phyloP scores from a whole-genome alignment of 2,797 vertebrate genomes.

The Darevskia nairensis region DNA sequence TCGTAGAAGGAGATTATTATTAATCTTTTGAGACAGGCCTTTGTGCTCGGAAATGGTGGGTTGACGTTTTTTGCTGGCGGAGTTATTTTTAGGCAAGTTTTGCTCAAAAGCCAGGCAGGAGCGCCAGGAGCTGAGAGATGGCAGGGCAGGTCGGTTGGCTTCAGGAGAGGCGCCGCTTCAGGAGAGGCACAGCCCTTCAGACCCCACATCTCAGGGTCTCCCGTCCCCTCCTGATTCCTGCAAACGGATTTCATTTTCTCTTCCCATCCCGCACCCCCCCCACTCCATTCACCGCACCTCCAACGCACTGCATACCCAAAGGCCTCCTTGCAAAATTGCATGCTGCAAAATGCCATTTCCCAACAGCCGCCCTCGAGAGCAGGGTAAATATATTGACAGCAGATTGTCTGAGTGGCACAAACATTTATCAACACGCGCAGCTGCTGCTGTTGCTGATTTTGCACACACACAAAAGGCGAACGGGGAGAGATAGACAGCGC shows the following conservation, averaged over 20 bases:
- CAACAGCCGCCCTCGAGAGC: neutral
- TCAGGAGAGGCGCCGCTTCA: neutral
- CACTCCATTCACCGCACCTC: neutral
- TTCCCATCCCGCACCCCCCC: neutral
- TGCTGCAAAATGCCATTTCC: constrained; percentile 27
- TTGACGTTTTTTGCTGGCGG: neutral
- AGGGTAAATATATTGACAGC: neutral
- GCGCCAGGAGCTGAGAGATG: neutral
- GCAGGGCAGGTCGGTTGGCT: neutral
- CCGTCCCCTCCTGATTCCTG: neutral
- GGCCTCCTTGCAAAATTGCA: constrained; percentile 21
- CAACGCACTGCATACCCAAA: neutral
- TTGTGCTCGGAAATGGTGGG: constrained; percentile 30
- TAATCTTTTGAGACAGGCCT: constrained; percentile 42
- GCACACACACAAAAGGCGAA: neutral
- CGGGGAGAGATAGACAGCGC: neutral
- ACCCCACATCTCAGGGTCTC: neutral
- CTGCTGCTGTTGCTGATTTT: neutral
- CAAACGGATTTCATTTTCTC: neutral
- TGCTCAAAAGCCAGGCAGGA: neutral
- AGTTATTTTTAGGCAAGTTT: constrained; percentile 42
- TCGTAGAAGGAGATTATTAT: constrained; percentile 8
- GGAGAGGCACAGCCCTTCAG: neutral
- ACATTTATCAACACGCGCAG: constrained; percentile 21
- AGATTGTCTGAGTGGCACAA: constrained; percentile 21